phyloP scores from a whole-genome alignment of 1,140 invertebrate species.

The Gryllus bimaculatus region DNA sequence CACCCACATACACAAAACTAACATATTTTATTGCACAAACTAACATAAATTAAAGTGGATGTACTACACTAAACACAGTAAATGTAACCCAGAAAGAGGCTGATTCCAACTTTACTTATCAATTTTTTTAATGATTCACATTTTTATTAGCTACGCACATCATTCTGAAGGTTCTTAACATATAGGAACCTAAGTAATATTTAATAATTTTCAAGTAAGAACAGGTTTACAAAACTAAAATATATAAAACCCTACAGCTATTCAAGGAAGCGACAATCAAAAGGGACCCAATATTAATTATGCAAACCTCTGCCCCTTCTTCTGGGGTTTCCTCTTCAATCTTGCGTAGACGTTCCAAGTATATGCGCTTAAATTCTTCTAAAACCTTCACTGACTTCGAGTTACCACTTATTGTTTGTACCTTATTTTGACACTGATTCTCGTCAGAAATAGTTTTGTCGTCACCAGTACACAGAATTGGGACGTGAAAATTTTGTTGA shows the following conservation, averaged over 20 bases:
- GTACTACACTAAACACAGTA: too few relatives aligned
- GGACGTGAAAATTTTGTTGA: too few relatives aligned
- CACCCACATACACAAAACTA: too few relatives aligned
- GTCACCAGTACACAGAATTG: too few relatives aligned
- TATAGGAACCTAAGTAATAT: neutral
- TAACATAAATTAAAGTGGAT: too few relatives aligned
- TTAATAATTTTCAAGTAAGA: neutral
- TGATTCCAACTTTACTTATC: neutral
- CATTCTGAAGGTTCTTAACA: neutral
- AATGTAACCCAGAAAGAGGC: too few relatives aligned
- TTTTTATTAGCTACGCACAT: neutral
- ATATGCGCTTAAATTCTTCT: neutral
- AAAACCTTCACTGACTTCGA: neutral
- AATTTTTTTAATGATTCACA: neutral
- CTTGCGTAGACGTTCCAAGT: neutral
- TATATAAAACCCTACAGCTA: neutral
- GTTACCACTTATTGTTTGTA: neutral
- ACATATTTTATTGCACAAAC: too few relatives aligned
- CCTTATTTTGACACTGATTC: too few relatives aligned
- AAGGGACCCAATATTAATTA: too few relatives aligned
- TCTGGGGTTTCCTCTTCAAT: neutral
- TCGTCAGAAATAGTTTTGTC: too few relatives aligned
- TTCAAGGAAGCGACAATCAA: neutral
- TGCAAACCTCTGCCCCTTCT: conserved; percentile 1
- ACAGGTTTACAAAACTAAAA: neutral